A percentile compares a stretch with the other conserved stretches of the same genome.
phyloP scores from a whole-genome alignment of 2,113 vertebrate genomes.

The Oncorhynchus keta region DNA sequence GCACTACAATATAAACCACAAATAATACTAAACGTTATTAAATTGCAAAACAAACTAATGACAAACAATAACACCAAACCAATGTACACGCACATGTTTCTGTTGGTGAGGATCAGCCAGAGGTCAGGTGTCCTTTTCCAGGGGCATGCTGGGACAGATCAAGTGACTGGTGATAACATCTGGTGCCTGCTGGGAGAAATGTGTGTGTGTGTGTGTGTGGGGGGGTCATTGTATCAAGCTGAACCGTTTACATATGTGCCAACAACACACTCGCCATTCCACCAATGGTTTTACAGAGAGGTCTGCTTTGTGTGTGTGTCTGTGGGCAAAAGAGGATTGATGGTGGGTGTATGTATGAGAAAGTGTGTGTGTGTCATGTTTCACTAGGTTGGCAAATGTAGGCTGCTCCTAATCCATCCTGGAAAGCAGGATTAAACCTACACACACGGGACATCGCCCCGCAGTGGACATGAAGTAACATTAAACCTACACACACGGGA shows the following conservation, averaged over 20 bases:
- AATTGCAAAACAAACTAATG: background rate
- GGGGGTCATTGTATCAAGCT: too few relatives aligned
- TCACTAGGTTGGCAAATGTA: background rate
- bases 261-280: background rate
- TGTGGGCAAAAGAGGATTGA: background rate
- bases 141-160: conserved; percentile 11
- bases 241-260: too few relatives aligned
- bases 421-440: background rate
- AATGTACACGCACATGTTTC: background rate
- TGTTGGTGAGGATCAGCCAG: background rate
- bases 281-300: background rate
- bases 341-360: conserved; percentile 5
- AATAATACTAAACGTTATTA: background rate
- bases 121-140: conserved; percentile 24
- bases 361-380: background rate
- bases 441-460: background rate
- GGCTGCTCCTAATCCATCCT: background rate
- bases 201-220: background rate
- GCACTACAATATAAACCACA: too few relatives aligned
- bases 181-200: conserved; percentile 14
- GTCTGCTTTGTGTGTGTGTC: background rate
- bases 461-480: background rate
- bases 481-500: too few relatives aligned
- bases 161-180: conserved; percentile 32
- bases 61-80: background rate